Conservation (phyloP, 2,888 invertebrate species). For the Volucella bombylans region DNA sequence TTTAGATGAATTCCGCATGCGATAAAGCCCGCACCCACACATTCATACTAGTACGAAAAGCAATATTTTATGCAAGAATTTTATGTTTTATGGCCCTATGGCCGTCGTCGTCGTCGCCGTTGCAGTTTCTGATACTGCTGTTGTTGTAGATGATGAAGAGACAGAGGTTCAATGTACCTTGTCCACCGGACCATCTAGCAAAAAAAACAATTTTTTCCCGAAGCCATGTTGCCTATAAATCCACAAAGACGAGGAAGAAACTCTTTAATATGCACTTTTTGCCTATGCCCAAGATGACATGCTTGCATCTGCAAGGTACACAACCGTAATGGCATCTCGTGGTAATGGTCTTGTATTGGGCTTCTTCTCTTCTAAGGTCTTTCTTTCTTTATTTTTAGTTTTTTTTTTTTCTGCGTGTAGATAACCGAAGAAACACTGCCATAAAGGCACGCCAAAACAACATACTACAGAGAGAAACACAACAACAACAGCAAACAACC, state of each 20-base stretch:
- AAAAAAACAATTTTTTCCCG: constrained; percentile 35
- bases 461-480: constrained; percentile 1
- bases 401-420: constrained; percentile 20
- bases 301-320: constrained; percentile 63
- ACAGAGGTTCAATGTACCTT: constrained; percentile 64
- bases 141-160: constrained; percentile 8
- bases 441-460: constrained; percentile 52
- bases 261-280: constrained; percentile 50
- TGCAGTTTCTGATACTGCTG: not conserved
- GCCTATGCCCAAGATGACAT: constrained; percentile 56
- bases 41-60: constrained; percentile 1
- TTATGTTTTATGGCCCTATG: constrained; percentile 52
- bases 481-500: constrained; percentile 23
- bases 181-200: constrained; percentile 4
- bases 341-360: constrained; percentile 59
- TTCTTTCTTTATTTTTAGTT: constrained; percentile 16
- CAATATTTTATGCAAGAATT: constrained; percentile 56
- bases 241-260: constrained; percentile 61
- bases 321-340: constrained; percentile 44
- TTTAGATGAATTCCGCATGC: constrained; percentile 67
- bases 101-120: not conserved
- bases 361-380: constrained; percentile 62
- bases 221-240: constrained; percentile 39
- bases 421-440: constrained; percentile 54
- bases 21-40: constrained; percentile 43